phyloP scores from a whole-genome alignment of 2,797 vertebrate genomes.

The Hydrophis major region DNA sequence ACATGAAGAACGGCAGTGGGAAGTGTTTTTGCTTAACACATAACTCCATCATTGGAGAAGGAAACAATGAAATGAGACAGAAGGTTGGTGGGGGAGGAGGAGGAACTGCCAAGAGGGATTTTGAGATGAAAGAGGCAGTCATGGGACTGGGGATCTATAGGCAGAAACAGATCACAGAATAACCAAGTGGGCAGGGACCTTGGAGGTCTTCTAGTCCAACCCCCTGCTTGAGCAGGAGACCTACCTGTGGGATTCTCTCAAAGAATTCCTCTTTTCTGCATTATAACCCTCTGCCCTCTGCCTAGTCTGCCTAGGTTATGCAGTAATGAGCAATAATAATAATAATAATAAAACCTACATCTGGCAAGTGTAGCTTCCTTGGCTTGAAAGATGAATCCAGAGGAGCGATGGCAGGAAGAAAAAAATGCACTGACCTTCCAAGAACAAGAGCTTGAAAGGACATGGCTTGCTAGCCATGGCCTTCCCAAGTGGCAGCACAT shows the following conservation, averaged over 20 bases:
- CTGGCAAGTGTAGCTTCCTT: background rate
- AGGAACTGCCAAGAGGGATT: background rate
- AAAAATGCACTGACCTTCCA: background rate
- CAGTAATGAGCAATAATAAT: background rate
- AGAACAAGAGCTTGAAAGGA: background rate
- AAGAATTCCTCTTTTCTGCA: background rate
- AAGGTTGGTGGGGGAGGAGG: background rate
- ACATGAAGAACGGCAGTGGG: background rate
- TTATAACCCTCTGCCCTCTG: background rate
- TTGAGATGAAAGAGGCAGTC: background rate
- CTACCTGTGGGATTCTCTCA: background rate
- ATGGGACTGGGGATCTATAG: background rate
- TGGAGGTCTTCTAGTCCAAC: no score
- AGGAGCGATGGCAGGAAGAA: background rate
- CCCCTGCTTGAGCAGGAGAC: no score
- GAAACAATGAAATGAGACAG: background rate
- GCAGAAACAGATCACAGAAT: background rate
- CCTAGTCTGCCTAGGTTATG: background rate
- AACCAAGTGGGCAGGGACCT: no score
- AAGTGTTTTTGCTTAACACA: background rate
- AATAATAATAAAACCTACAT: background rate
- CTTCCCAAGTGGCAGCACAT: background rate
- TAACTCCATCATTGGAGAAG: background rate
- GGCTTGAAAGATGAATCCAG: background rate
- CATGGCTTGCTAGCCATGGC: background rate